Percentiles rank a stretch among this genome's conserved stretches.
Evolutionary conservation across 2,888 invertebrate genomes (phyloP).

Genomic region (Phengaris alcon): DNA sequence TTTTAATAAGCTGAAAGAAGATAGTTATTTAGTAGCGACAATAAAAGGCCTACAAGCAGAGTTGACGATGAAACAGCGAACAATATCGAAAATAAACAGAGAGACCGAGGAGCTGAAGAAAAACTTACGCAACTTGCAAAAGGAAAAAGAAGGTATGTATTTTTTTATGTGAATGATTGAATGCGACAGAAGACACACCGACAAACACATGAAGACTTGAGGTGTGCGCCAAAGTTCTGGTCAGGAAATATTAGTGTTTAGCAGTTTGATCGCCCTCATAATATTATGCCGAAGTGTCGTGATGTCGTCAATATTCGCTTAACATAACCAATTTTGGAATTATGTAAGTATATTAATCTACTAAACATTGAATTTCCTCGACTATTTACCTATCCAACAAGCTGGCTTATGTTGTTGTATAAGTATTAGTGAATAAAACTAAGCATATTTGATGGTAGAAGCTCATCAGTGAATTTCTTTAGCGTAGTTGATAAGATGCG

Average conservation of each 20-base stretch:
- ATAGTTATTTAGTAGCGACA: constrained; percentile 87
- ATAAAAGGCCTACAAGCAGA: constrained; percentile 88
- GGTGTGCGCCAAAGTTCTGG: too few relatives aligned
- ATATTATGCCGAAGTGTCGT: background rate
- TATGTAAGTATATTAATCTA: background rate
- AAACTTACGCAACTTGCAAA: constrained; percentile 86
- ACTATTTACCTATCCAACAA: too few relatives aligned
- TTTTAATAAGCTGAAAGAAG: constrained; percentile 81
- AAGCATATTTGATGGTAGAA: too few relatives aligned
- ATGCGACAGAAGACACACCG: too few relatives aligned
- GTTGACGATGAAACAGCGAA: constrained; percentile 85
- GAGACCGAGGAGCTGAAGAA: constrained; percentile 88
- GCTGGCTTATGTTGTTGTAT: too few relatives aligned
- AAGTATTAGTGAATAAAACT: too few relatives aligned
- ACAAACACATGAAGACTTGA: too few relatives aligned
- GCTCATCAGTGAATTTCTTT: too few relatives aligned
- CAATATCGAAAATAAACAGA: constrained; percentile 84
- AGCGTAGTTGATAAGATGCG: too few relatives aligned
- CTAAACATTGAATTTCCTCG: too few relatives aligned
- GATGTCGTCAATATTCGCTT: background rate
- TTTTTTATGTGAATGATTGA: background rate
- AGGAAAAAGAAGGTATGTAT: constrained; percentile 57
- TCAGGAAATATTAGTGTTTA: too few relatives aligned
- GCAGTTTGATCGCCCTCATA: background rate
- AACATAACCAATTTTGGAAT: background rate